Evolutionary conservation across 2,888 invertebrate species (phyloP), one percentile per base, ranked within the genome.

Genomic region (Electrophaes corylata): DNA sequence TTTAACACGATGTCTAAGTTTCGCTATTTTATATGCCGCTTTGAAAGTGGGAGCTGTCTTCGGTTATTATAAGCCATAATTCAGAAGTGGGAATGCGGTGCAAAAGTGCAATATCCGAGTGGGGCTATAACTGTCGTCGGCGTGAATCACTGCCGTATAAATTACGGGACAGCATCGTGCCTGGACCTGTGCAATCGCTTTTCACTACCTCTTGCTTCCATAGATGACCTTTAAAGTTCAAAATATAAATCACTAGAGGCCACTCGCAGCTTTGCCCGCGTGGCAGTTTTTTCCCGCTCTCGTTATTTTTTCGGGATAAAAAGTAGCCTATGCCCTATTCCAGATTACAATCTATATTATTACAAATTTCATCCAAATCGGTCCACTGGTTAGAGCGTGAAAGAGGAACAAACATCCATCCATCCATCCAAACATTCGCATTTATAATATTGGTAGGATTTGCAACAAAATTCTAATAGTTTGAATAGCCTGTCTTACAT

Each of bases 101-200:
- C 86, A 88, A 85, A 85, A 87, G 88, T 86, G 87, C 86, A 88
- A 88, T 88, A 88, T 88, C 85, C 83, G 81, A 81, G 75, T 78
- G 65, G 74, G 75, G 86, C 88, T 84, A 87, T 87, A 87, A 87
- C 85, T 86, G 88, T 89, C 88, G 86, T 78, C 87, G 72, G 78
- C 83, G 90, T 89, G 89, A 91, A 90, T 91, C 90, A 90, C 80
- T 81, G 82, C 75, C 71, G 65, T 74, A 88, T 90, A 90, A 89
- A 89, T 90, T 83, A 75, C 60, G 68, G 79, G 83, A 88, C 87
- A 80, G 81, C 76, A 33, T 53, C 53, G 41, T 48, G 48, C 31
- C 31, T 35, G 51, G 51, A 60, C 47, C 55, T 39, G 48, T 37
- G 40, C 44, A 33, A 54, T 51, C 47, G 59, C 41, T 37, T 44